phyloP scores from a whole-genome alignment of 2,797 vertebrate species.

The Chelon labrosus region DNA sequence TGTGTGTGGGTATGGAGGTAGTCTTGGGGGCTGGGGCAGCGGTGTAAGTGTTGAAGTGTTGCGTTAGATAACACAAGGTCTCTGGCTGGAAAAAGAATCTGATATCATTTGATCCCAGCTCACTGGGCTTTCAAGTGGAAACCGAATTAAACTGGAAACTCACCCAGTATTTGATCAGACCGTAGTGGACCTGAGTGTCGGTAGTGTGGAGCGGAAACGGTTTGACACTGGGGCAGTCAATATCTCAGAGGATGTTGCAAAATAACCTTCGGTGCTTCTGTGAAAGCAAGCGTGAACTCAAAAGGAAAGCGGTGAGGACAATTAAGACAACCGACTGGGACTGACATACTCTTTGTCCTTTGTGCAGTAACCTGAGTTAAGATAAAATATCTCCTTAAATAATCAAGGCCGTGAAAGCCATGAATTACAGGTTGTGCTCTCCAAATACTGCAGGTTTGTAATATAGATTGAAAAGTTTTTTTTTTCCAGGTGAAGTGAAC shows the following conservation, averaged over 20 bases:
- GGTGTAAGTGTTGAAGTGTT: constrained; percentile 22
- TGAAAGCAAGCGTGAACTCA: constrained; percentile 32
- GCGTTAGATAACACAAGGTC: constrained; percentile 38
- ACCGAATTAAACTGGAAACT: constrained; percentile 49
- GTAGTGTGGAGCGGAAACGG: constrained; percentile 41
- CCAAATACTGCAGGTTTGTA: not conserved
- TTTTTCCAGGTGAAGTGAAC: not conserved
- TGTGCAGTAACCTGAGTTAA: not conserved
- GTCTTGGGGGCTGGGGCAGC: not conserved
- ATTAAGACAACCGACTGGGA: constrained; percentile 17
- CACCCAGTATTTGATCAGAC: constrained; percentile 46
- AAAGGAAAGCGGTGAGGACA: constrained; percentile 34
- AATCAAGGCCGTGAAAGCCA: not conserved
- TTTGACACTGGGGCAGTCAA: constrained; percentile 49
- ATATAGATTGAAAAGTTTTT: not conserved
- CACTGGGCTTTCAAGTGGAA: constrained; percentile 59
- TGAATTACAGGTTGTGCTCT: not conserved
- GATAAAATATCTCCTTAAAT: constrained; percentile 4
- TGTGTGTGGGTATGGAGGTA: too few relatives aligned
- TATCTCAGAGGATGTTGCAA: constrained; percentile 45
- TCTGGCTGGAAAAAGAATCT: constrained; percentile 33
- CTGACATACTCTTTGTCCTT: constrained; percentile 5
- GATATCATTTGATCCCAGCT: constrained; percentile 48
- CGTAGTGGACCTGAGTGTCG: constrained; percentile 24
- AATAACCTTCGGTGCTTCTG: constrained; percentile 53